Evolutionary conservation across 1,140 invertebrate genomes (phyloP).

Genomic region (Diuraphis noxia): DNA sequence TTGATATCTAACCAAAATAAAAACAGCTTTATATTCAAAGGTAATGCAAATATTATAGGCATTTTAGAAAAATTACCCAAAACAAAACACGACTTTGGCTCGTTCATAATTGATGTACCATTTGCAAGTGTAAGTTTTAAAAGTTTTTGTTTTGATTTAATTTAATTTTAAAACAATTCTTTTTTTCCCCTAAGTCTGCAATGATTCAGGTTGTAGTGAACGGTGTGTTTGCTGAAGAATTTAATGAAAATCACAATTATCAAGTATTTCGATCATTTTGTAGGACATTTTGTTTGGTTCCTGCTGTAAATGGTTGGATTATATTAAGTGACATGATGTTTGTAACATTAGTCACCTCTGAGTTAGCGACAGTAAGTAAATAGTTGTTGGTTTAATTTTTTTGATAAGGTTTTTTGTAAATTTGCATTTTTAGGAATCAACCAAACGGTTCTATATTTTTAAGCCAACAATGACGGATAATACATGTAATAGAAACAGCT

Average conservation of each 20-base stretch:
- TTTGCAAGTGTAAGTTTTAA: conserved; percentile 32
- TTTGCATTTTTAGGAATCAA: conserved; percentile 18
- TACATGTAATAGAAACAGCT: neutral
- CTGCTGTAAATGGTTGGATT: conserved; percentile 17
- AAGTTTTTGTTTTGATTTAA: neutral
- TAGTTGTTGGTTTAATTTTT: neutral
- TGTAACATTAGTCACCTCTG: neutral
- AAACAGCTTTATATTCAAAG: neutral
- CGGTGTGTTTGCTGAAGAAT: conserved; percentile 36
- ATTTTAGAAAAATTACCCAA: conserved; percentile 37
- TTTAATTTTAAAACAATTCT: neutral
- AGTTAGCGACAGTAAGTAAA: neutral
- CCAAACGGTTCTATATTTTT: conserved; percentile 21
- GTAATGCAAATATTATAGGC: conserved; percentile 16
- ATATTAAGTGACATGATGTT: conserved; percentile 43
- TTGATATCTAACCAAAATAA: neutral
- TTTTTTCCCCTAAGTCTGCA: neutral
- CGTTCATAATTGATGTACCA: conserved; percentile 46
- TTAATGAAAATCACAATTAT: neutral
- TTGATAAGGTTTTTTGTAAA: neutral
- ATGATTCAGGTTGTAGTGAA: conserved; percentile 24
- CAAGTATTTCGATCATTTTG: conserved; percentile 4
- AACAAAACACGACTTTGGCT: conserved; percentile 36
- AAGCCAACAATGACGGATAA: neutral
- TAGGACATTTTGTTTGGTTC: conserved; percentile 15